Evolutionary conservation across 2,797 vertebrate genomes (phyloP), one percentile per base, ranked within the genome.

Genomic region (Sebastes oblongus): DNA sequence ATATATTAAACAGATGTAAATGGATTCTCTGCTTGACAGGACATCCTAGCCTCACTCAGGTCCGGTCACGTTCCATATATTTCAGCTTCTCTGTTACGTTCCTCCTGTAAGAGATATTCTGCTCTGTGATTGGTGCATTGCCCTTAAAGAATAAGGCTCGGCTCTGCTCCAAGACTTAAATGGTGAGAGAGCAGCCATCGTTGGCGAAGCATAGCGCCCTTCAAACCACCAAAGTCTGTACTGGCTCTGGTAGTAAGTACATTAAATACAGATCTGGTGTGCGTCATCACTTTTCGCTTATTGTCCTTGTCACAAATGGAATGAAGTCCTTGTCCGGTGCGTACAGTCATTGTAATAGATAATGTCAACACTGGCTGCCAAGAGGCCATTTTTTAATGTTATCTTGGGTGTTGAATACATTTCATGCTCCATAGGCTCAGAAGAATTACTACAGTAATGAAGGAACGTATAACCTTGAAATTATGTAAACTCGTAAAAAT

Each of bases 211-310:
- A 9, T 20, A 20, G 55, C 6, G 16, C 59, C 78, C 83, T 86
- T 90, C 79, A 84, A 42, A 42, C 39, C 66, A 77, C 72, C n/a
- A 3, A 56, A 36, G 77, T 56, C 74, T 52, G 66, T 3, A 5
- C 54, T 29, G 56, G 61, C 80, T 70, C 50, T 50, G 69, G 70
- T 30, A 67, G 52, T 4, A 22, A 85, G 72, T 56, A 75, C 75
- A 85, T 88, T 85, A 75, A 86, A 88, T 29, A 75, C 76, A 75
- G 71, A 85, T 82, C 74, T 78, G 77, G 81, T 66, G 80, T 34
- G 66, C 11, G 30, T 87, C 90, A 88, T 88, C 85, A 84, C 66
- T 86, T 88, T 86, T 75, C 2, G 1, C 64, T 30, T 54, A 50
- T 36, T 81, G 84, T 87, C 85, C 88, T 87, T 72, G 82, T 80